Base-by-base conservation (phyloP, 2,888 invertebrate species). In the Lithophane leautieri region DNA sequence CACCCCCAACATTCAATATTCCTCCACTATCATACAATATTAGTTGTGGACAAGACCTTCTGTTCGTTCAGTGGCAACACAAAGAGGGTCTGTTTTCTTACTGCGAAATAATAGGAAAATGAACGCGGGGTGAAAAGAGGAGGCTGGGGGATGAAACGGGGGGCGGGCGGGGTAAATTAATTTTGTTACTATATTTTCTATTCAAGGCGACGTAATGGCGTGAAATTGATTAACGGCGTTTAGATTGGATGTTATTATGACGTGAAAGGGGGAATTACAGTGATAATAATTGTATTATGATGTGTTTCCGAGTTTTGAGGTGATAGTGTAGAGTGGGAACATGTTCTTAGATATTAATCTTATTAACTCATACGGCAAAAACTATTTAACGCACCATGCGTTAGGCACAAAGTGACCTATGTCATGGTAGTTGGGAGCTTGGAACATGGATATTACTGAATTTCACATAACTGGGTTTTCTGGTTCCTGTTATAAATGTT, bases 21-120 rank as follows among this genome's bases (percentile, higher is more conserved):
- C 25, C 25, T 50, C n/a, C n/a, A 47, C 56, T 22, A n/a, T 42
- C 81, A 80, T 70, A 80, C 68, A 81, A 66, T 76, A 77, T 81
- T 71, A 85, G 78, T 73, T 62, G 82, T 60, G 85, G 85, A 82
- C 77, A 73, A 58, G 61, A 66, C 75, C 62, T 80, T 78, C 69
- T 79, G 79, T 63, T 77, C 80, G 54, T 74, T 80, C 87, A 78
- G 66, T 72, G 70, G 81, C 60, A 78, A 79, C 83, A 88, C 85
- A 88, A 86, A 86, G 87, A 77, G 73, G 56, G 60, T 58, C 69
- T 88, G 87, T 82, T 88, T 85, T 86, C 88, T 86, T 86, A 86
- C 76, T 74, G 75, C 58, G 80, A 85, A 82, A 85, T 88, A 86
- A 87, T 88, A 86, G 87, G 81, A 88, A 87, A 86, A 85, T 87